Evolutionary conservation across 1,140 invertebrate genomes (phyloP).

Genomic region (Papilio glaucus): DNA sequence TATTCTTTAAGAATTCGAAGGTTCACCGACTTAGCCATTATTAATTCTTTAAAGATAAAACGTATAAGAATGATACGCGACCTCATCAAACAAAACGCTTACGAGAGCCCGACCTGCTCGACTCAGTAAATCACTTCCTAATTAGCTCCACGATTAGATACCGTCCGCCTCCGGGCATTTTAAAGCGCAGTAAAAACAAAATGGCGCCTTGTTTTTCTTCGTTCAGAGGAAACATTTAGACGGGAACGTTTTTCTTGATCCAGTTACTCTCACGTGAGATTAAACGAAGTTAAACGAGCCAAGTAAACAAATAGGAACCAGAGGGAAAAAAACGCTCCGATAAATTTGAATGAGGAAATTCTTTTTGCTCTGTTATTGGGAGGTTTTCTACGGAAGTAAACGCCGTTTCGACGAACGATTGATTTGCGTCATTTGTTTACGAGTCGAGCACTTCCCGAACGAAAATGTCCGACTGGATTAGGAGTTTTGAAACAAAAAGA

Average conservation of each 20-base stretch:
- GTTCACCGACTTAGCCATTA: background rate
- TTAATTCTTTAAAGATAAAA: constrained; percentile 12
- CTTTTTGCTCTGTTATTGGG: constrained; percentile 35
- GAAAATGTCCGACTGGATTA: constrained; percentile 34
- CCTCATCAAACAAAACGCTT: constrained; percentile 22
- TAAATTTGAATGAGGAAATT: constrained; percentile 36
- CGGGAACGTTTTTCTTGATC: constrained; percentile 35
- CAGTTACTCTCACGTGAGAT: constrained; percentile 36
- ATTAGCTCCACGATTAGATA: constrained; percentile 33
- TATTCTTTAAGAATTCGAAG: background rate
- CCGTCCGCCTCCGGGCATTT: constrained; percentile 18
- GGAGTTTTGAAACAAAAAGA: constrained; percentile 22
- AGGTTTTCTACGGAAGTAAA: constrained; percentile 32
- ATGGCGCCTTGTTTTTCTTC: constrained; percentile 33
- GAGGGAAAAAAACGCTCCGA: constrained; percentile 34
- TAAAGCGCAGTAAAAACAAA: constrained; percentile 33
- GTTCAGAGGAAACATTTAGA: constrained; percentile 26
- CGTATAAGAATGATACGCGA: constrained; percentile 6
- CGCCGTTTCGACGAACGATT: constrained; percentile 34
- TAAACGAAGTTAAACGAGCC: constrained; percentile 36
- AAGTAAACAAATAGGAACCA: constrained; percentile 33
- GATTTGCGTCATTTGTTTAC: constrained; percentile 34
- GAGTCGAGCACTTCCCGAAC: constrained; percentile 6
- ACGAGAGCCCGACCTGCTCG: constrained; percentile 7
- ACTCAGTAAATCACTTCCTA: constrained; percentile 32